Percentiles rank a stretch among this genome's conserved stretches.
Conservation (phyloP, 2,888 invertebrate genomes). For the Choristoneura rosaceana region DNA sequence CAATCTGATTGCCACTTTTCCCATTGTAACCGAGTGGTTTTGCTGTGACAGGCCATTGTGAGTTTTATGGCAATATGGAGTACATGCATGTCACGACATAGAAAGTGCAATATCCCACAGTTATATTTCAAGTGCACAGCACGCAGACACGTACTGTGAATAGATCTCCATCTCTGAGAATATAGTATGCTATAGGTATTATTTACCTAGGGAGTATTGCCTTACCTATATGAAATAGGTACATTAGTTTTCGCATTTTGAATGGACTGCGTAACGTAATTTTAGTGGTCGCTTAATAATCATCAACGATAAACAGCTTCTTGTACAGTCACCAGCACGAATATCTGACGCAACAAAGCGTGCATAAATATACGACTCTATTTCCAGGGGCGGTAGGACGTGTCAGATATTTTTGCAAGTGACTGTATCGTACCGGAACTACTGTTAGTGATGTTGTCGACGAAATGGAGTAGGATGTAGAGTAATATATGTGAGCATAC, state of each 20-base stretch:
- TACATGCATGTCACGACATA: slow-evolving; percentile 19
- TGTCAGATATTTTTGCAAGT: too few species aligned
- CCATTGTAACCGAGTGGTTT: slow-evolving; percentile 30
- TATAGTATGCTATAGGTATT: neutral
- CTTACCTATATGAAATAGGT: neutral
- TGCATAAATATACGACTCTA: too few species aligned
- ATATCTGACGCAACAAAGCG: too few species aligned
- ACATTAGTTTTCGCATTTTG: neutral
- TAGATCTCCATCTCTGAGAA: neutral
- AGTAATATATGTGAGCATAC: slow-evolving; percentile 51
- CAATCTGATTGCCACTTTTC: slow-evolving; percentile 26
- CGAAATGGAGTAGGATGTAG: neutral
- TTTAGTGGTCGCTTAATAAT: neutral
- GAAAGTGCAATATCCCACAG: slow-evolving; percentile 20
- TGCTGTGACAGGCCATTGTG: slow-evolving; percentile 14
- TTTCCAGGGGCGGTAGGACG: too few species aligned
- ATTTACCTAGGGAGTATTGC: neutral
- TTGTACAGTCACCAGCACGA: neutral
- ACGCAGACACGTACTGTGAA: slow-evolving; percentile 6
- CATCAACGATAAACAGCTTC: neutral
- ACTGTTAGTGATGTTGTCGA: neutral
- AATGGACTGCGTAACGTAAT: neutral
- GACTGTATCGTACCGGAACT: neutral
- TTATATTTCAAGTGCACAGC: neutral
- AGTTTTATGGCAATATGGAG: slow-evolving; percentile 16